A percentile compares a stretch with the other conserved stretches of the same genome.
Conservation (phyloP, 2,113 vertebrate species). For the Crotalus tigris region DNA sequence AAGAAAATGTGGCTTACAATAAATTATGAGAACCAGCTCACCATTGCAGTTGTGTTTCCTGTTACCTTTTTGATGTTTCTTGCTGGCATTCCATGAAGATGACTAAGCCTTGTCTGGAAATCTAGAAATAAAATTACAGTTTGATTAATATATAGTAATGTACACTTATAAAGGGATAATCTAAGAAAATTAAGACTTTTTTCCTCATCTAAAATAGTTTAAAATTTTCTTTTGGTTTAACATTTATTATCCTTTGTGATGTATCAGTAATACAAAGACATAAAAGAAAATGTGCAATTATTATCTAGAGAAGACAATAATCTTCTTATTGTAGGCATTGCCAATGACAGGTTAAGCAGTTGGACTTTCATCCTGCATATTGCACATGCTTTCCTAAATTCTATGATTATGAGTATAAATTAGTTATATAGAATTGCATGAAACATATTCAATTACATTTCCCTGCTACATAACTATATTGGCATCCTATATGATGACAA, state of each 20-base stretch:
- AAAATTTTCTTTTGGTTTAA: background rate
- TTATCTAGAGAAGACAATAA: background rate
- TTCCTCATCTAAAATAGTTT: background rate
- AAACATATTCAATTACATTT: background rate
- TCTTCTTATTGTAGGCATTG: background rate
- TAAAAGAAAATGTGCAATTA: background rate
- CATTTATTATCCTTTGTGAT: background rate
- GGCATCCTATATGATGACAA: background rate
- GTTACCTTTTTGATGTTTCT: slow-evolving; percentile 74
- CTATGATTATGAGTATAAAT: background rate
- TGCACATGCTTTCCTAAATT: background rate
- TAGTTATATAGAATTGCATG: background rate
- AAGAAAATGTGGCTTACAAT: slow-evolving; percentile 25
- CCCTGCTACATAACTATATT: background rate
- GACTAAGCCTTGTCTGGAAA: slow-evolving; percentile 87
- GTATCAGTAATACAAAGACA: background rate
- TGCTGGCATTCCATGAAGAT: slow-evolving; percentile 81
- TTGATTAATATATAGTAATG: background rate
- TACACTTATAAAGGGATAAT: background rate
- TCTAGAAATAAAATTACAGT: slow-evolving; percentile 66
- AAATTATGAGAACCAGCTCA: slow-evolving; percentile 64
- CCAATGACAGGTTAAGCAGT: background rate
- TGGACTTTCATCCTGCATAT: background rate
- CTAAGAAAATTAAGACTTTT: background rate
- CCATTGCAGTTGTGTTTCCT: slow-evolving; percentile 74